Evolutionary conservation across 2,113 vertebrate genomes (phyloP).

Genomic region (Aleadryas rufinucha): DNA sequence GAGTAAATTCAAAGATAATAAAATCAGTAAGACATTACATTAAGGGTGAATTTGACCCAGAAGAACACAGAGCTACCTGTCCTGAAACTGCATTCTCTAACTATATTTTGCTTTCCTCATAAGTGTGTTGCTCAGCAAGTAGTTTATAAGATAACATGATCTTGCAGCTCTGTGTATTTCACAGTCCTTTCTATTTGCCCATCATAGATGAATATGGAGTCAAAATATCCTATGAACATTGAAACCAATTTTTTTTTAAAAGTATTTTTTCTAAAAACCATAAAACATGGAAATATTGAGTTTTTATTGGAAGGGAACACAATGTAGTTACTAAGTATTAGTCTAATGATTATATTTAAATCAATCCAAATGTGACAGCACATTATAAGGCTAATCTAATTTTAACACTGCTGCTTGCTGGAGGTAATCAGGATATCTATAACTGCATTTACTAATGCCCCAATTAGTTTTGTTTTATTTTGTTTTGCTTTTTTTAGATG

Average conservation of each 20-base stretch:
- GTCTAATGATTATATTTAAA: not conserved
- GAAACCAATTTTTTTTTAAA: not conserved
- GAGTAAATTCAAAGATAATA: not conserved
- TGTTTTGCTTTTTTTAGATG: not conserved
- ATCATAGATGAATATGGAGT: not conserved
- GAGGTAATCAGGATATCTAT: not conserved
- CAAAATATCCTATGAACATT: not conserved
- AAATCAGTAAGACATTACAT: not conserved
- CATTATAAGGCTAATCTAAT: not conserved
- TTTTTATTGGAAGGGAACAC: not conserved
- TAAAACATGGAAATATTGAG: not conserved
- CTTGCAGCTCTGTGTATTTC: not conserved
- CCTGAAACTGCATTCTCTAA: not conserved
- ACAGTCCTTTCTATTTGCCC: not conserved
- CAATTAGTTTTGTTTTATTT: not conserved
- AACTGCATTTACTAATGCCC: not conserved
- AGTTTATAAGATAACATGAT: not conserved
- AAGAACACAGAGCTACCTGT: not conserved
- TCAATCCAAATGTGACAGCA: not conserved
- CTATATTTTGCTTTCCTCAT: not conserved
- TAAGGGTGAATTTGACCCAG: not conserved
- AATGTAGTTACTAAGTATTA: not conserved
- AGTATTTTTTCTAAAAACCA: not conserved
- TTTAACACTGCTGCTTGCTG: not conserved
- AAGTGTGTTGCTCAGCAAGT: not conserved